Evolutionary conservation across 2,113 vertebrate genomes (phyloP).

Genomic region (Antechinus stuartii): DNA sequence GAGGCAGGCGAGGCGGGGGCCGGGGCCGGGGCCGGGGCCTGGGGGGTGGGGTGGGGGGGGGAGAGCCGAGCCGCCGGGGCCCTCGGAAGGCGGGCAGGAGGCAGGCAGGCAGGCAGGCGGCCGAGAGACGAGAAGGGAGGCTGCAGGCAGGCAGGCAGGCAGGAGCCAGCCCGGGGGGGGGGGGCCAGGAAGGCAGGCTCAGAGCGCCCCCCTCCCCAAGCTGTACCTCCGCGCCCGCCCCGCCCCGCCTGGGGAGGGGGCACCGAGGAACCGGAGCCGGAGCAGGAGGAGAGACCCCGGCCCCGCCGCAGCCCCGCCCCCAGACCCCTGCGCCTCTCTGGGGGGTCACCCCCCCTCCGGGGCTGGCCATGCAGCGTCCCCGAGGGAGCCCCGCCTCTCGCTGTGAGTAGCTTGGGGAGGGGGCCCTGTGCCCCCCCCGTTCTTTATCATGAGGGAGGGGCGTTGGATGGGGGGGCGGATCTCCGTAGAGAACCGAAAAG

Average conservation of each 20-base stretch:
- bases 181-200: conserved; percentile 66
- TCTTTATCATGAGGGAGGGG: conserved; percentile 37
- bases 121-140: conserved; percentile 60
- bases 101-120: conserved; percentile 45
- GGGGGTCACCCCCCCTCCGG: conserved; percentile 87
- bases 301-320: conserved; percentile 65
- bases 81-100: conserved; percentile 37
- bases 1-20: conserved; percentile 69
- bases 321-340: conserved; percentile 77
- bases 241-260: conserved; percentile 9
- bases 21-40: conserved; percentile 73
- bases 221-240: conserved; percentile 67
- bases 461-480: conserved; percentile 55
- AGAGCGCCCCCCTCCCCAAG: conserved; percentile 44
- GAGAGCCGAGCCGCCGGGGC: conserved; percentile 76
- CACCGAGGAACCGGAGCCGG: conserved; percentile 48
- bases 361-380: conserved; percentile 70
- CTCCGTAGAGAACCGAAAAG: conserved; percentile 1
- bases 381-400: conserved; percentile 66
- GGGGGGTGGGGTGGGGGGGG: conserved; percentile 68
- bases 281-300: conserved; percentile 32
- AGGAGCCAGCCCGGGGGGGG: conserved; percentile 45
- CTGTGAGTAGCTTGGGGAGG: conserved; percentile 66
- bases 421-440: background rate
- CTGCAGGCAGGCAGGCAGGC: conserved; percentile 75